Evolutionary conservation across 2,113 vertebrate genomes (phyloP).

Genomic region (Cryptomyrus ogoouensis): DNA sequence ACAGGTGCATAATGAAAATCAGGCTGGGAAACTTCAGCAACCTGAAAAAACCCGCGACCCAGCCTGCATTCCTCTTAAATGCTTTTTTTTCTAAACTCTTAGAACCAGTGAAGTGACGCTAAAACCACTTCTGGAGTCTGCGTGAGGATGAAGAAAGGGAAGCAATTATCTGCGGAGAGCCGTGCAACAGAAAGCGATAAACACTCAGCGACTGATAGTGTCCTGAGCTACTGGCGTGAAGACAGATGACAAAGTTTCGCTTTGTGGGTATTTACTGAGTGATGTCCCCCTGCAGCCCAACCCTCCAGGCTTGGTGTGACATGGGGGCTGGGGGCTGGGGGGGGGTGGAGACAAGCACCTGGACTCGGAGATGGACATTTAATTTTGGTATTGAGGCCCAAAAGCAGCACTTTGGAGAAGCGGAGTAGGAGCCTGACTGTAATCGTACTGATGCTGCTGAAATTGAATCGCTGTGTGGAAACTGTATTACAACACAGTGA

Average conservation of each 20-base stretch:
- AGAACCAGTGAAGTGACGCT: not conserved
- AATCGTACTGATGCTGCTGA: not conserved
- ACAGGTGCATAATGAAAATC: not conserved
- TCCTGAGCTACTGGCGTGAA: not conserved
- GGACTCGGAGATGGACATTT: not conserved
- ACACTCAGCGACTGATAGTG: not conserved
- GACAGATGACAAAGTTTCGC: conserved; percentile 8
- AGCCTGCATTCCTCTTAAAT: not conserved
- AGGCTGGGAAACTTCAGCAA: not conserved
- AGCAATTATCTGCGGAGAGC: conserved; percentile 16
- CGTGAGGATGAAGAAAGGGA: not conserved
- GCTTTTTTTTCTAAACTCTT: not conserved
- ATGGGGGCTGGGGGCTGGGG: not conserved
- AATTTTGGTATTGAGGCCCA: not conserved
- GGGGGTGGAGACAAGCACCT: not conserved
- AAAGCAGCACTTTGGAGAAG: not conserved
- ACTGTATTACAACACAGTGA: not conserved
- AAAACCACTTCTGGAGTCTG: not conserved
- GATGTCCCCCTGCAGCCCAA: not conserved
- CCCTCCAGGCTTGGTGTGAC: not conserved
- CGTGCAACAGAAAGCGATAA: not conserved
- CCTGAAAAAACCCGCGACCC: not conserved
- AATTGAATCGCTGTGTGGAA: not conserved
- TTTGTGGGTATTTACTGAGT: conserved; percentile 14
- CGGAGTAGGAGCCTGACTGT: not conserved